Percentiles rank a stretch among this genome's conserved stretches.
phyloP scores from a whole-genome alignment of 1,140 invertebrate species.

The Ceratina australensis region DNA sequence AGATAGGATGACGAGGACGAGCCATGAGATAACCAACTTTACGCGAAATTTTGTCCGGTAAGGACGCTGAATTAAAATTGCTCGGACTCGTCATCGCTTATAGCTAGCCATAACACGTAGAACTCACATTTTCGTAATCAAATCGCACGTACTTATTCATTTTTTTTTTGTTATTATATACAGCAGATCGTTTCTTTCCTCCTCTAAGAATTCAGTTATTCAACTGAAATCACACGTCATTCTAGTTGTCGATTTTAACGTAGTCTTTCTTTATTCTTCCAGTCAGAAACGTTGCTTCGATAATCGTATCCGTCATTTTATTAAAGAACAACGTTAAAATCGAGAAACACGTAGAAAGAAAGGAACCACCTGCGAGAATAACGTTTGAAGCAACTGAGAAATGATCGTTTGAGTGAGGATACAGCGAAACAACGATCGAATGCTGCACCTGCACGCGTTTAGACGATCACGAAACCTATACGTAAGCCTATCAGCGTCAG shows the following conservation, averaged over 20 bases:
- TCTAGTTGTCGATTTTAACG: background rate
- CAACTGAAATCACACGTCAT: background rate
- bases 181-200: background rate
- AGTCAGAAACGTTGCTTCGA: background rate
- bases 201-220: background rate
- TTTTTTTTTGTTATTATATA: background rate
- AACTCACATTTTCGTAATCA: conserved; percentile 11
- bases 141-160: background rate
- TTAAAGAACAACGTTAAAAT: background rate
- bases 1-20: conserved; percentile 37
- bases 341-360: background rate
- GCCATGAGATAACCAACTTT: conserved; percentile 25
- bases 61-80: background rate
- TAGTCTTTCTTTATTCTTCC: background rate
- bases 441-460: conserved; percentile 37
- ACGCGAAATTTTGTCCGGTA: background rate
- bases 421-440: conserved; percentile 37
- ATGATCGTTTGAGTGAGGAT: background rate
- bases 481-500: conserved; percentile 30
- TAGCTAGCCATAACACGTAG: background rate
- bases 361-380: too few species aligned
- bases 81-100: background rate
- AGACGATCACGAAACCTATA: conserved; percentile 46
- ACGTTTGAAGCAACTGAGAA: too few species aligned
- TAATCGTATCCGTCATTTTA: background rate